Evolutionary conservation across 2,888 invertebrate species (phyloP), one percentile per base, ranked within the genome.

Genomic region (Polyommatus icarus): DNA sequence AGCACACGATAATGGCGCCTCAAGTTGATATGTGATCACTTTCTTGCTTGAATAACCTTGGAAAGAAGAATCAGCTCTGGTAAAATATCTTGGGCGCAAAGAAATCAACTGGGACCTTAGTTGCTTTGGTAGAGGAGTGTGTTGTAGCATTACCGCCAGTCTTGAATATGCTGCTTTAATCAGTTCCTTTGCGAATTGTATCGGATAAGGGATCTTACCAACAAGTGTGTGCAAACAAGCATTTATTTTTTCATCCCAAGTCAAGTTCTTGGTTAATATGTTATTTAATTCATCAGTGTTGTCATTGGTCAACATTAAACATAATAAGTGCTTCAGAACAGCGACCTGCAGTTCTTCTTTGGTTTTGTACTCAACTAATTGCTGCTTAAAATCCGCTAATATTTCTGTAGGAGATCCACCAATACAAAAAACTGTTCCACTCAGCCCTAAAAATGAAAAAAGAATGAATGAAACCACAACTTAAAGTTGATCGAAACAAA

Each of bases 341-440:
- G 82, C 84, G 18, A 82, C 78, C 80, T 87, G 85, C 6, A 87
- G 80, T 7, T 78, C 78, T 5, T 82, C 81, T 12, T 85, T 85
- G 4, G 82, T 79, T 1, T 80, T 77, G 15, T 80, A 84, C 5
- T 71, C 76, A 7, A 78, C 50, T 12, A 86, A 54, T 24, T 85
- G 81, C 2, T 82, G 78, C n/a, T 85, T 82, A 0, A 89, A 78
- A 1, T 78, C 77, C 0, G 59, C 73, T 18, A 81, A 77, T 40
- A 87, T 81, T n/a, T 84, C 87, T 7, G 83, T 84, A 6, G 90
- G 90, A 29, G 84, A 82, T 61, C 86, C 87, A 3, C 91, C 91
- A 36, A 90, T 77, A 73, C 87, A 87, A 79, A 84, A 90, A 0
- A 90, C 84, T 24, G 86, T 88, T 32, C 90, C 90, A 0, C 80